A percentile compares a stretch with the other conserved stretches of the same genome.
Conservation (phyloP, 2,888 invertebrate species). For the Synergus laeviventris region DNA sequence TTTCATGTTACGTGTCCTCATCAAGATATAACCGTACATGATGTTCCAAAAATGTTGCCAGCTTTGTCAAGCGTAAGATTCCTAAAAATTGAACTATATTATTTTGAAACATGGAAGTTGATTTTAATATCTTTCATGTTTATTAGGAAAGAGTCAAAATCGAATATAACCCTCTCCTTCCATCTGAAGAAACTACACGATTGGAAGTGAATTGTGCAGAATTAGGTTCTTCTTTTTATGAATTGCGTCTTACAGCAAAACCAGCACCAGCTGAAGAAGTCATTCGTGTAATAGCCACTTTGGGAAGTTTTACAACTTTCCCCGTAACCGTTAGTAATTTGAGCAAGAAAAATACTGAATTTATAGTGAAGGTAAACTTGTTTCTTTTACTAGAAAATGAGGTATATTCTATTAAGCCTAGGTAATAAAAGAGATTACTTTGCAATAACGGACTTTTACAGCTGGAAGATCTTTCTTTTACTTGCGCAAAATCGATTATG, state of each 20-base stretch:
- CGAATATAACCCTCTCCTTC: conserved; percentile 59
- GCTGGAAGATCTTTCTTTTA: conserved; percentile 60
- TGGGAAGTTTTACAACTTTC: conserved; percentile 58
- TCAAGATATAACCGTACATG: conserved; percentile 54
- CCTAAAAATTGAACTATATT: not conserved
- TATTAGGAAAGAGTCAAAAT: conserved; percentile 57
- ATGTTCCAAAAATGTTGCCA: conserved; percentile 51
- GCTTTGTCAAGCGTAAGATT: conserved; percentile 54
- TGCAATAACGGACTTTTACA: conserved; percentile 20
- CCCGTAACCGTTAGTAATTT: conserved; percentile 57
- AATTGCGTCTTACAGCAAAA: conserved; percentile 60
- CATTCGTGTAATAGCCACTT: conserved; percentile 53
- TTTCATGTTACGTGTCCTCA: conserved; percentile 55
- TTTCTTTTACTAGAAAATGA: not conserved
- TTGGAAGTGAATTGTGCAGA: conserved; percentile 56
- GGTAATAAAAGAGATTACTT: not conserved
- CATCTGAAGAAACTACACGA: conserved; percentile 50
- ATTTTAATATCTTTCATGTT: not conserved
- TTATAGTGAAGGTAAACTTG: conserved; percentile 56
- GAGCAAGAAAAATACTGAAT: conserved; percentile 50
- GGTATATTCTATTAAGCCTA: not conserved
- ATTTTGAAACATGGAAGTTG: not conserved
- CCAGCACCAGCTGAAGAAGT: conserved; percentile 57
- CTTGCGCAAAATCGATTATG: conserved; percentile 49
- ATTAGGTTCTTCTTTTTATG: conserved; percentile 62